phyloP scores from a whole-genome alignment of 2,113 vertebrate species.

The Ammospiza nelsoni region DNA sequence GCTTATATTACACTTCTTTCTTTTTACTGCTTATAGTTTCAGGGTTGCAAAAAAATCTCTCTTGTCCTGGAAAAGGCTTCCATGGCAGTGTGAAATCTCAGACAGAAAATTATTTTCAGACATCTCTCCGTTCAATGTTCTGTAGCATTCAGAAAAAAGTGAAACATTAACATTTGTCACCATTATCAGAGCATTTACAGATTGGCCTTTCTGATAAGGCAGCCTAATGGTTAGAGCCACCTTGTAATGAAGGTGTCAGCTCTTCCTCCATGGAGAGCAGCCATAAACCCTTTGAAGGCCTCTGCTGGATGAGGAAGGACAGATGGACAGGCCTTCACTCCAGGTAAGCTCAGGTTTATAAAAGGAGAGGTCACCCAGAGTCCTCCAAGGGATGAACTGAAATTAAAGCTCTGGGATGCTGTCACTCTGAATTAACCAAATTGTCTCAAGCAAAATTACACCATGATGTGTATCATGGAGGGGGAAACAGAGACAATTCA shows the following conservation, averaged over 20 bases:
- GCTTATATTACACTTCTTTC: neutral
- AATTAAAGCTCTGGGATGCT: neutral
- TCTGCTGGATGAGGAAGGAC: neutral
- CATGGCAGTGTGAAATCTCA: neutral
- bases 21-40: neutral
- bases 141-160: neutral
- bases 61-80: neutral
- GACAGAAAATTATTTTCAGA: neutral
- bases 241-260: slow-evolving; percentile 4
- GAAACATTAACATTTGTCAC: neutral
- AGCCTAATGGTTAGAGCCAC: neutral
- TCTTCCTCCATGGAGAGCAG: neutral
- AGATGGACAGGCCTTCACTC: slow-evolving; percentile 11
- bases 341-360: neutral
- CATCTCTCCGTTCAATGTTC: neutral
- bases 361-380: neutral
- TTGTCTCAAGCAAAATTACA: neutral
- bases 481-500: neutral
- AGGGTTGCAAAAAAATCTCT: neutral
- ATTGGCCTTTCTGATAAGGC: neutral
- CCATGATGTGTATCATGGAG: neutral
- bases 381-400: neutral
- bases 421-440: neutral
- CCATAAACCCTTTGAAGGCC: neutral
- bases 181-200: neutral